Evolutionary conservation across 2,888 invertebrate genomes (phyloP), one percentile per base, ranked within the genome.

Genomic region (Leptinotarsa juncta): DNA sequence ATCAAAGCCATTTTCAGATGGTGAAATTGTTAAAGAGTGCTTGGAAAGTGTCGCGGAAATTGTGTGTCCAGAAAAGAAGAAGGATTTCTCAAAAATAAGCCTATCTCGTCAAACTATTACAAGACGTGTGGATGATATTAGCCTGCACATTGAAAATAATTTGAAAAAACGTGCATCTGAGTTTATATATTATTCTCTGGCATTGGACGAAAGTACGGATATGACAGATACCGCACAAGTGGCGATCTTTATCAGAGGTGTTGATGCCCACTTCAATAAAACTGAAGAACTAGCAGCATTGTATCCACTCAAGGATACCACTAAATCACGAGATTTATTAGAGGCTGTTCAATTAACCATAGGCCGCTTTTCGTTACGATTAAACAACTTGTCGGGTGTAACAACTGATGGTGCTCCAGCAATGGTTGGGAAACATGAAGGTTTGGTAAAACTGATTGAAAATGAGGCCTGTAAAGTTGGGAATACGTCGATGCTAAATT

Each of bases 11-110:
- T 84, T 81, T 77, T 76, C 80, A 72, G 79, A 81, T 76, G 78
- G 79, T 75, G 78, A 83, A 76, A 70, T 82, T 69, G 79, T 81
- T 60, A 82, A 82, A 81, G 74, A 80, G 78, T 82, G 82, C 76
- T n/a, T 83, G 68, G 80, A 80, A 77, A 79, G 76, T 73, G 78
- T 76, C 73, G 80, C 80, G 53, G 78, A 80, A 76, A 80, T 80
- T 79, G 76, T 76, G 62, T 82, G 76, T 75, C 80, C 81, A 49
- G 80, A 83, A 76, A 81, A 81, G 73, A 76, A 71, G 74, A 81
- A 80, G 77, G 75, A 81, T 80, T 75, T 82, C 75, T 76, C 78
- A 79, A 78, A 71, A 71, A 71, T 77, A 72, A 82, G 79, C 79
- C 77, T 79, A 77, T 81, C 80, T 76, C 77, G 77, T 80, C 77